Conservation (phyloP, 2,797 vertebrate species). For the Clamator glandarius region DNA sequence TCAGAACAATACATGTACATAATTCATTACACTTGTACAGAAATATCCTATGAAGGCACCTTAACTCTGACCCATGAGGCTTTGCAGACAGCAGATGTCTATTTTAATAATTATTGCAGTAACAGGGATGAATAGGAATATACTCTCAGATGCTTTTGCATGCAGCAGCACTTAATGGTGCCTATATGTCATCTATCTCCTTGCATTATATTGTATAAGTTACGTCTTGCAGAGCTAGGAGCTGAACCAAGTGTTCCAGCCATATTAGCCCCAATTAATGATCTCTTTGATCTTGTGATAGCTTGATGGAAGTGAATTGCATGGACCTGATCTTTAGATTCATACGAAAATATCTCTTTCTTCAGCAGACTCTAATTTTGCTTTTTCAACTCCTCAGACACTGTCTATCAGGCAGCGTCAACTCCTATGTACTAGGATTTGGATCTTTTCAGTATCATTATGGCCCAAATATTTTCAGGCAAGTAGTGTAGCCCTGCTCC, state of each 20-base stretch:
- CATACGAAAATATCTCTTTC: not conserved
- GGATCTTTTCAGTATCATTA: not conserved
- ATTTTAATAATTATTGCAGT: slow-evolving; percentile 45
- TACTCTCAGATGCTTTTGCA: not conserved
- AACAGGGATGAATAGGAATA: slow-evolving; percentile 19
- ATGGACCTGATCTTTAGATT: not conserved
- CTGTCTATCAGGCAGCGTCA: not conserved
- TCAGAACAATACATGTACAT: slow-evolving; percentile 41
- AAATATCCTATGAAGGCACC: slow-evolving; percentile 26
- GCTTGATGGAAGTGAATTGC: not conserved
- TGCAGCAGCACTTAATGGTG: not conserved
- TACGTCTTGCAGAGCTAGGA: not conserved
- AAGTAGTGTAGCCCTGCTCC: no score
- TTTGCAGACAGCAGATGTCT: slow-evolving; percentile 40
- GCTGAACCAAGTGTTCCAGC: not conserved
- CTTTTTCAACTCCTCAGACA: not conserved
- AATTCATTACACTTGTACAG: slow-evolving; percentile 47
- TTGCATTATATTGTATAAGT: not conserved
- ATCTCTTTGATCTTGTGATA: not conserved
- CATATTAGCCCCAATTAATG: not conserved
- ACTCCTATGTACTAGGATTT: not conserved
- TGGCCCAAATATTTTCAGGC: not conserved
- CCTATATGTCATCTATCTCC: not conserved
- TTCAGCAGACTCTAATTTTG: not conserved
- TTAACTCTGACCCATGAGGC: not conserved